Base-by-base conservation (phyloP, 2,797 vertebrate species). In the Alectoris magna region DNA sequence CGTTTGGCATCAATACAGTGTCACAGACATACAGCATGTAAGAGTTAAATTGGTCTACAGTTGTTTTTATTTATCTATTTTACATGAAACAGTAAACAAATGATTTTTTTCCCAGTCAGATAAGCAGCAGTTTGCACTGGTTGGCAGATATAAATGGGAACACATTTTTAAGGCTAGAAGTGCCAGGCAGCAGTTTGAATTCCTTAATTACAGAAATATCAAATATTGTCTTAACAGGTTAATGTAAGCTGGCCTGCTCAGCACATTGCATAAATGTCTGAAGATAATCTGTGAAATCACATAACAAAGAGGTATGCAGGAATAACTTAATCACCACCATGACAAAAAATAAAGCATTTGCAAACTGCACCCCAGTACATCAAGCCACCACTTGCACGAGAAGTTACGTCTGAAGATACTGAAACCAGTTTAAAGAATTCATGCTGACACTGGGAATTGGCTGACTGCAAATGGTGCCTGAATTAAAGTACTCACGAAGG, bases 281-380 rank as follows among this genome's bases (percentile, higher is more conserved):
- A 60, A 78, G 41, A 89, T 56, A 68, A 86, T 86, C 81, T 91
- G 63, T 74, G 84, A 88, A 81, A 91, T 79, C 62, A 89, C 22
- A 44, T 27, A 69, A 86, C 38, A 12, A 90, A 78, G 68, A 88
- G 48, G 44, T 71, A 79, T 0, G 0, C 1, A 80, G 63, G 60
- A 94, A 84, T 64, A 85, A 62, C 19, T 72, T 84, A 70, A 83
- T 87, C 88, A 92, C 14, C 66, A 84, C 31, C 58, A n/a, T 5
- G 51, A 75, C 53, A 91, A 38, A 72, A 88, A 94, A 90, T 23
- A 92, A 78, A 87, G 60, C 72, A 86, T 49, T 46, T 80, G 21
- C 87, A 94, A 93, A 92, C 91, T 84, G 87, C 80, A 73, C 84
- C 90, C 90, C 87, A 88, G 56, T 29, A 71, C 66, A 63, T 60